Base-by-base conservation (phyloP, 2,113 vertebrate species). In the Xiphophorus maculatus region DNA sequence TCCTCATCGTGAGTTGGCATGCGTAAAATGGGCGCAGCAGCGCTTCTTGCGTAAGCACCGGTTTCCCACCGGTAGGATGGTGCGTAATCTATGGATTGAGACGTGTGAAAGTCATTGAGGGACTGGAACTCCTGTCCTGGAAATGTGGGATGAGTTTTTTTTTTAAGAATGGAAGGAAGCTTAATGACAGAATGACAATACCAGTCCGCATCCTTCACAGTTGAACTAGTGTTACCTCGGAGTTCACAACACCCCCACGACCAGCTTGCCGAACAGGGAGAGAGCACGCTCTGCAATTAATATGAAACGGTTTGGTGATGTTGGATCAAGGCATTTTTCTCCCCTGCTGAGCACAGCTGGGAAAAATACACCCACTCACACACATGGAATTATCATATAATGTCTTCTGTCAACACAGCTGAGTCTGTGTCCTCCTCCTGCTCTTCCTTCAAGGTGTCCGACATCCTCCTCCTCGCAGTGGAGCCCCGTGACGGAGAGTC, bases 401-500 rank as follows among this genome's bases (percentile, higher is more conserved):
- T 89, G 67, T 89, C 80, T 89, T 88, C 69, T 85, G 79, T 93
- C 87, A 92, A 94, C 89, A 92, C 92, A 93, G 90, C 92, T 94
- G 93, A 93, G 79, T 87, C 74, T 63, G 62, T 90, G 66, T 87
- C 75, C 74, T 60, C 74, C 66, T 87, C 74, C 63, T 84, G 70
- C 67, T 86, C 74, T 81, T 69, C 65, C 80, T 73, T 72, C 54
- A 92, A 95, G 95, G 93, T 95, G 94, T 77, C 80, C 86, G 75
- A 87, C 89, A 5, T 63, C 60, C 69, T 90, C 90, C 75, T 92
- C 92, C 67, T 88, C 84, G 0, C 82, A 83, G 25, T 94, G 94
- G 93, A 91, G 63, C 8, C 79, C 80, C 27, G 92, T 94, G 82
- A 86, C 67, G 1, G 89, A 91, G 78, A 76, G 76, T 40, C 63